These are phyloP conservation scores for Jaculus jaculus DNA, from an alignment of 2,113 vertebrate genomes.

Conservation along the genomic window DNA sequence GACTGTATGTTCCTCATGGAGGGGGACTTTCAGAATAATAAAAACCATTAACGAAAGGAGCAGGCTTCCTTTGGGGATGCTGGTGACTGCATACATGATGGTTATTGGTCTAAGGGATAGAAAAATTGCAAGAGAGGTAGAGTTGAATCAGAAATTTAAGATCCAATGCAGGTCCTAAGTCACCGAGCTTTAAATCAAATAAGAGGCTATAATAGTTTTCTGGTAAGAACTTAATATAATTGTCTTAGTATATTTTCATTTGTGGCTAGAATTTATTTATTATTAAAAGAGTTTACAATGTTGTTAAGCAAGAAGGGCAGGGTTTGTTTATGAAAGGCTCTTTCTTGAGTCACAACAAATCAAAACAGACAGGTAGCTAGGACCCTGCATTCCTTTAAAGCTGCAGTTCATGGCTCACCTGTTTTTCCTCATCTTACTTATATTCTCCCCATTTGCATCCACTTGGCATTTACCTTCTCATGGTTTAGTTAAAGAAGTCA, in stretches of 20 bases:
- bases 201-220: not conserved
- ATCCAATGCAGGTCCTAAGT: not conserved
- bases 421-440: conserved; percentile 8
- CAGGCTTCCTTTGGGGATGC: not conserved
- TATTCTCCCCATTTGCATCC: not conserved
- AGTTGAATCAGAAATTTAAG: not conserved
- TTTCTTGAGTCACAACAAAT: not conserved
- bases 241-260: not conserved
- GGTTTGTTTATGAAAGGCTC: not conserved
- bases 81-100: not conserved
- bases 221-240: not conserved
- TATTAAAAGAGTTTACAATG: not conserved
- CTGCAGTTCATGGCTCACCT: not conserved
- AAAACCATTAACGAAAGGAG: not conserved
- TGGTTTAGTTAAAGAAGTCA: not conserved
- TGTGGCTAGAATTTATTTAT: conserved; percentile 11
- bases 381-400: not conserved
- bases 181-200: not conserved
- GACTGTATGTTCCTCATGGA: too few species aligned
- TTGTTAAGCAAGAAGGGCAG: not conserved
- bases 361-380: not conserved
- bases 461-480: not conserved
- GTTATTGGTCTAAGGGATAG: not conserved
- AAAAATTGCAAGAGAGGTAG: not conserved
- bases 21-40: not conserved